Conservation (phyloP, 2,888 invertebrate species). For the Orchesella flavescens region DNA sequence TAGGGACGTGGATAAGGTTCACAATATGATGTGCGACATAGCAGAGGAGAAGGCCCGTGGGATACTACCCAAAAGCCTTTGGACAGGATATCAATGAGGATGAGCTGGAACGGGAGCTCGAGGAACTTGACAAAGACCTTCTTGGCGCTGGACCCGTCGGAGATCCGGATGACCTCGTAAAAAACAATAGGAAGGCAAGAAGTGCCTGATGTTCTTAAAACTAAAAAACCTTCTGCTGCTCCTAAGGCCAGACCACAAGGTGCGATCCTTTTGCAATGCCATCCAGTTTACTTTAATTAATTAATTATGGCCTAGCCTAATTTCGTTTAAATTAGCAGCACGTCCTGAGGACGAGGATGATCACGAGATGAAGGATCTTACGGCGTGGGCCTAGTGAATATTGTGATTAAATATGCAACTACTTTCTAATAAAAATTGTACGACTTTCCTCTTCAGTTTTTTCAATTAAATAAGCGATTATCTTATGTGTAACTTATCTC, state of each 20-base stretch:
- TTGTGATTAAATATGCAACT: conserved; percentile 78
- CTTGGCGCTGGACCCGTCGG: conserved; percentile 67
- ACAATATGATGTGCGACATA: conserved; percentile 79
- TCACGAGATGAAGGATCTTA: conserved; percentile 84
- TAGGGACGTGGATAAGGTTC: conserved; percentile 76
- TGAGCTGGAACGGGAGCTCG: conserved; percentile 69
- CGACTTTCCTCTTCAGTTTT: too few species aligned
- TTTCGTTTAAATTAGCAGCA: conserved; percentile 46
- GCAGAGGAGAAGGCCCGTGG: conserved; percentile 79
- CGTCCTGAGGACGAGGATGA: conserved; percentile 78
- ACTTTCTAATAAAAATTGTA: too few species aligned
- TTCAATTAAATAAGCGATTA: too few species aligned
- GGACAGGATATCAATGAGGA: conserved; percentile 75
- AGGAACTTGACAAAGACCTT: conserved; percentile 72
- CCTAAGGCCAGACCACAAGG: conserved; percentile 73
- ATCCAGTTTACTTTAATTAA: too few species aligned
- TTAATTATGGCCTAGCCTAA: background rate
- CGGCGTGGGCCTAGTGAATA: conserved; percentile 86
- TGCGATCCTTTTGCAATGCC: conserved; percentile 67
- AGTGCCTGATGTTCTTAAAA: conserved; percentile 74
- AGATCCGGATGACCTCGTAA: conserved; percentile 58
- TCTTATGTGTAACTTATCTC: too few species aligned
- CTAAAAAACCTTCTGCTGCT: conserved; percentile 73
- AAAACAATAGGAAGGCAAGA: too few species aligned
- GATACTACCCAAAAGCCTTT: conserved; percentile 76